Conservation (phyloP, 2,797 vertebrate species). For the Tokudaia tokunoshimensis region DNA sequence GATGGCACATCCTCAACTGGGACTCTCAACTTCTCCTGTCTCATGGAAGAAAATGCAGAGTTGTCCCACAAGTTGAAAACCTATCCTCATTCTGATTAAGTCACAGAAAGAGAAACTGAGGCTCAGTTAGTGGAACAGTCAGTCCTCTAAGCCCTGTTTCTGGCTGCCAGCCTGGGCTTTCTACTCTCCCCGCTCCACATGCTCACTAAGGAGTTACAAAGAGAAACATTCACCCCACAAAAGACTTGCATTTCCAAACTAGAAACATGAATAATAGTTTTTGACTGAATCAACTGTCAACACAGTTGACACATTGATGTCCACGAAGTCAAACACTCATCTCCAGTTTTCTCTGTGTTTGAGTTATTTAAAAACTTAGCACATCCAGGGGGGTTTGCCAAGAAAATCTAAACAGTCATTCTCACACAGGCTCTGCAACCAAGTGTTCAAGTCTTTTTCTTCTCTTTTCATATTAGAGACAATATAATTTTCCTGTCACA, state of each 20-base stretch:
- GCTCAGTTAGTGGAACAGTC: background rate
- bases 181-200: background rate
- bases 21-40: background rate
- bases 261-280: constrained; percentile 76
- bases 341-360: constrained; percentile 73
- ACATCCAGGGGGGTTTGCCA: constrained; percentile 61
- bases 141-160: constrained; percentile 25
- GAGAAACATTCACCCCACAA: constrained; percentile 60
- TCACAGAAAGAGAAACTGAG: constrained; percentile 28
- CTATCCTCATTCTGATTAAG: constrained; percentile 14
- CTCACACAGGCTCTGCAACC: constrained; percentile 44
- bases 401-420: constrained; percentile 75
- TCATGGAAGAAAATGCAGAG: constrained; percentile 26
- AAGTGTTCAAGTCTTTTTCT: constrained; percentile 37
- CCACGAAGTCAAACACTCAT: constrained; percentile 72
- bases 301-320: constrained; percentile 69
- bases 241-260: constrained; percentile 60
- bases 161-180: background rate
- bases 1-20: background rate
- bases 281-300: constrained; percentile 75
- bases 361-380: constrained; percentile 74
- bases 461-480: constrained; percentile 50
- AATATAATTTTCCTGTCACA: constrained; percentile 62
- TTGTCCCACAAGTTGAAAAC: background rate
- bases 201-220: constrained; percentile 63